Evolutionary conservation across 2,113 vertebrate genomes (phyloP).

Genomic region (Naja naja): DNA sequence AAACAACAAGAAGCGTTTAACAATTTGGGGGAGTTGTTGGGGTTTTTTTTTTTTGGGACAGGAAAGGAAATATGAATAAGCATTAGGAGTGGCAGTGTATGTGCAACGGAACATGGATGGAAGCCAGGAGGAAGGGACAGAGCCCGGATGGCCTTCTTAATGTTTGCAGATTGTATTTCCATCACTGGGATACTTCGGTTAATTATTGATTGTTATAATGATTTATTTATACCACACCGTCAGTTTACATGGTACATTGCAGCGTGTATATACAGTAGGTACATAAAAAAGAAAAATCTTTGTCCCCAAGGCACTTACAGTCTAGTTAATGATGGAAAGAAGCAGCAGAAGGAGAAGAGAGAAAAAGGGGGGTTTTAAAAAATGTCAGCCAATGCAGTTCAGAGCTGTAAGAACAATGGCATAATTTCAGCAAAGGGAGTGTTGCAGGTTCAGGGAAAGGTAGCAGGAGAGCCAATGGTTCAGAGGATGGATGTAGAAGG

Average conservation of each 20-base stretch:
- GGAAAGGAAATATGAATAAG: background rate
- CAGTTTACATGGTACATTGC: background rate
- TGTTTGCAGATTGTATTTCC: background rate
- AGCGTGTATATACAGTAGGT: background rate
- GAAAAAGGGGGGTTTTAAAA: background rate
- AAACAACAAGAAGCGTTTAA: background rate
- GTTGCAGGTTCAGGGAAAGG: background rate
- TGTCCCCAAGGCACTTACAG: background rate
- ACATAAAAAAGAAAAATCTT: background rate
- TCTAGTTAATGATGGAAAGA: background rate
- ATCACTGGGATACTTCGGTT: background rate
- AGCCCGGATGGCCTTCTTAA: background rate
- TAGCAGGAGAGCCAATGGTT: background rate
- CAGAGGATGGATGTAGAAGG: background rate
- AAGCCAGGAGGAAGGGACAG: background rate
- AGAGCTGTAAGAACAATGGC: background rate
- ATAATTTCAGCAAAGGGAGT: background rate
- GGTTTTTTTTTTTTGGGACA: background rate
- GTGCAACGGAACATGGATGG: background rate
- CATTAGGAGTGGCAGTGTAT: background rate
- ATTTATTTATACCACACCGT: background rate
- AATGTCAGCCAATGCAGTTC: background rate
- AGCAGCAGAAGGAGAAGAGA: background rate
- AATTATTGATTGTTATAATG: background rate
- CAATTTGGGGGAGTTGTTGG: background rate